Conservation (phyloP, 92 coral and sea anemone species). For the Parazoanthus darwini region DNA sequence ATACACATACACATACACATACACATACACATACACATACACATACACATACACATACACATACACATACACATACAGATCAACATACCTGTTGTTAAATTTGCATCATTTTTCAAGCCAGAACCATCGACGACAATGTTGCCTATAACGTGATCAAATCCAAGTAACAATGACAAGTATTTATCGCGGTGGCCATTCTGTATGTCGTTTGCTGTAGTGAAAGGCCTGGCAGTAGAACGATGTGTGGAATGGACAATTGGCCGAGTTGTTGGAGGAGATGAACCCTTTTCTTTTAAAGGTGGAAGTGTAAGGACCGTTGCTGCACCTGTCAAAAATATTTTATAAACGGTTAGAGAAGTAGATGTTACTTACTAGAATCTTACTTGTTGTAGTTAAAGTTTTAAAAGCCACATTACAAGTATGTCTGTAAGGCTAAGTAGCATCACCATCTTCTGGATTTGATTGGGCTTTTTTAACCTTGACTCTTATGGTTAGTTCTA, state of each 20-base stretch:
- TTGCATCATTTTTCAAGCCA: constrained; percentile 85
- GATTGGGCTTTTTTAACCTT: too few relatives aligned
- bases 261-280: not conserved
- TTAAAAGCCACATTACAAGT: not conserved
- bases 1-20: too few relatives aligned
- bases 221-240: constrained; percentile 34
- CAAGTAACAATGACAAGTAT: constrained; percentile 79
- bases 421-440: too few relatives aligned
- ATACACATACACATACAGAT: not conserved
- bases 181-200: constrained; percentile 48
- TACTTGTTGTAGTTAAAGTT: not conserved
- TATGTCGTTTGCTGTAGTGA: not conserved
- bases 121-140: constrained; percentile 83
- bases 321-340: not conserved
- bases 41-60: not conserved
- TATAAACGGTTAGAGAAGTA: not conserved
- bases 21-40: not conserved
- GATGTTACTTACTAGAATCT: not conserved
- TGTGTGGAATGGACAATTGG: constrained; percentile 56
- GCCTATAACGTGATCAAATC: constrained; percentile 91
- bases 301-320: constrained; percentile 5
- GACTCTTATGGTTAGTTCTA: too few relatives aligned
- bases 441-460: too few relatives aligned
- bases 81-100: constrained; percentile 64
- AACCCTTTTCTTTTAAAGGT: not conserved